Percentiles rank a stretch among this genome's conserved stretches.
Evolutionary conservation across 2,888 invertebrate species (phyloP).

Genomic region (Lissonota sp.): DNA sequence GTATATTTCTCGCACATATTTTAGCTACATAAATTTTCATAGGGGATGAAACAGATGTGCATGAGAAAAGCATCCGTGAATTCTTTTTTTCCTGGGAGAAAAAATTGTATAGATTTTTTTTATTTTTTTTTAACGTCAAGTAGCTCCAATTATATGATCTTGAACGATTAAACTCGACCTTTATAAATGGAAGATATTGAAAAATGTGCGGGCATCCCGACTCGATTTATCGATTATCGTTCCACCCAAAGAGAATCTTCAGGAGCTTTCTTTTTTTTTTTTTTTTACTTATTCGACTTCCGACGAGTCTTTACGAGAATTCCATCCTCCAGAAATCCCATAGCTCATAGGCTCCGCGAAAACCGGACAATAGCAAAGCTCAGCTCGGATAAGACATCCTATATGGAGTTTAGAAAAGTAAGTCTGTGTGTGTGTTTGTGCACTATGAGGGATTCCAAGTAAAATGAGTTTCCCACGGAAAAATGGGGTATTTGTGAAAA

Average conservation of each 20-base stretch:
- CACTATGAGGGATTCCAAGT: slow-evolving; percentile 47
- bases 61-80: no score
- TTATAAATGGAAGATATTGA: not conserved
- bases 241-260: not conserved
- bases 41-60: no score
- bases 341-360: slow-evolving; percentile 32
- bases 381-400: slow-evolving; percentile 57
- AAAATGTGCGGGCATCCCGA: not conserved
- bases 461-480: slow-evolving; percentile 59
- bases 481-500: slow-evolving; percentile 59
- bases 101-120: no score
- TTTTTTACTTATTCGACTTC: slow-evolving; percentile 27
- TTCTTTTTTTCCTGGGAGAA: no score
- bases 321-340: slow-evolving; percentile 25
- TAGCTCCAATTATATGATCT: no score
- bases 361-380: slow-evolving; percentile 62
- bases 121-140: no score
- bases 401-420: not conserved
- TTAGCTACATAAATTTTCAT: no score
- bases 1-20: no score
- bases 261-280: not conserved
- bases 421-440: not conserved
- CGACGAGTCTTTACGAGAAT: slow-evolving; percentile 8
- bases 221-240: slow-evolving; percentile 3
- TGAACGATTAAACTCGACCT: no score